Percentiles rank a stretch among this genome's conserved stretches.
Conservation (phyloP, 2,888 invertebrate species). For the Polyploca ridens region DNA sequence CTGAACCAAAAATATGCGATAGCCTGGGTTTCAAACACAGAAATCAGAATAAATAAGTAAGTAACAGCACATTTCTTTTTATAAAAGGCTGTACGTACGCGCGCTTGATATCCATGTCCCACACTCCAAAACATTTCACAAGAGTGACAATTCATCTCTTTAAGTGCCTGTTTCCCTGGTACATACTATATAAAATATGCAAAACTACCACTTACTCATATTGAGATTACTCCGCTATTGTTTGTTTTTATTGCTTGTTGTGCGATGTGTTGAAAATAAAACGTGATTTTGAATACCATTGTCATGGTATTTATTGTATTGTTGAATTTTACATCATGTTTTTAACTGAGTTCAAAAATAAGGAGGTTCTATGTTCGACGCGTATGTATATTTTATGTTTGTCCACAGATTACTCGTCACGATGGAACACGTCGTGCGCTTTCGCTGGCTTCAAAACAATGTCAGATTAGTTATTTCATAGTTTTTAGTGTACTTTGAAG, state of each 20-base stretch:
- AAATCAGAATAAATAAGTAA: too few species aligned
- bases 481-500: too few species aligned
- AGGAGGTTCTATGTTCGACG: too few species aligned
- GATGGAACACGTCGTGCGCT: too few species aligned
- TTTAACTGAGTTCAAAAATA: too few species aligned
- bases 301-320: not conserved
- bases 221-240: slow-evolving; percentile 54
- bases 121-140: slow-evolving; percentile 59
- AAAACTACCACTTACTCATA: slow-evolving; percentile 65
- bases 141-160: slow-evolving; percentile 76
- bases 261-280: slow-evolving; percentile 34
- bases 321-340: not conserved
- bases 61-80: not conserved
- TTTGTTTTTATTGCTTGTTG: slow-evolving; percentile 44
- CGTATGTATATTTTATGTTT: too few species aligned
- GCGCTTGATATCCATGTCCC: slow-evolving; percentile 10
- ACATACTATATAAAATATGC: slow-evolving; percentile 65
- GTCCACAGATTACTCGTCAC: too few species aligned
- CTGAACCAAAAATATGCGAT: too few species aligned
- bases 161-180: slow-evolving; percentile 59
- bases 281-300: slow-evolving; percentile 11
- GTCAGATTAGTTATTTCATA: too few species aligned
- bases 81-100: not conserved
- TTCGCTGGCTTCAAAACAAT: too few species aligned
- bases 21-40: too few species aligned